phyloP scores from a whole-genome alignment of 2,113 vertebrate genomes.

The Sorex araneus region DNA sequence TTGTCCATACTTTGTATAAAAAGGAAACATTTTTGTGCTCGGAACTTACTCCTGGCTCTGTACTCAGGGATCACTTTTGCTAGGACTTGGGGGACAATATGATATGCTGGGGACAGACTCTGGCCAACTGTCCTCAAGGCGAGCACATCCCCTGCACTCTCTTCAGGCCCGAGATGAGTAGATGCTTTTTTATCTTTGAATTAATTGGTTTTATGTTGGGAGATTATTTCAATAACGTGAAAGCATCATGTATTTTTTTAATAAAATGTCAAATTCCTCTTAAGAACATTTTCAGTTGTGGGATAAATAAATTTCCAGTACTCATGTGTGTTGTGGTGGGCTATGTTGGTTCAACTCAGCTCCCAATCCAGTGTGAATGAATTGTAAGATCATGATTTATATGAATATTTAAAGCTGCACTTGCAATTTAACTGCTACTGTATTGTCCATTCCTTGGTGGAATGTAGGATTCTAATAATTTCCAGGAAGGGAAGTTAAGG shows the following conservation, averaged over 20 bases:
- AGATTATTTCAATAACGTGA: constrained; percentile 14
- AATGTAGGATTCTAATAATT: background rate
- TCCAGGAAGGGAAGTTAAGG: background rate
- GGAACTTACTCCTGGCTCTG: too few species aligned
- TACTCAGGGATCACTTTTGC: too few species aligned
- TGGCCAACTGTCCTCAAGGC: too few species aligned
- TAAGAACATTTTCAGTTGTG: background rate
- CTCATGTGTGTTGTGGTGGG: background rate
- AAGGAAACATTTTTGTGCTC: background rate
- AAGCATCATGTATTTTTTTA: background rate
- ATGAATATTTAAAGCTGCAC: background rate
- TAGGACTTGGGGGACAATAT: too few species aligned
- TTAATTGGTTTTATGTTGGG: background rate
- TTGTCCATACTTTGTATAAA: background rate
- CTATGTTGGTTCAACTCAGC: background rate
- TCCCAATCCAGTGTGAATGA: background rate
- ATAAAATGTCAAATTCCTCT: background rate
- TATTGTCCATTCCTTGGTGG: background rate
- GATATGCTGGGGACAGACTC: too few species aligned
- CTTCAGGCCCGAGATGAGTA: background rate
- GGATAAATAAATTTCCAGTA: background rate
- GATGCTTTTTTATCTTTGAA: background rate
- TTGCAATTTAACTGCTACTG: background rate
- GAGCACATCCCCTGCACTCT: too few species aligned
- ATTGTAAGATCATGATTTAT: background rate